Evolutionary conservation across 2,888 invertebrate species (phyloP), one percentile per base, ranked within the genome.

Genomic region (Parnassius smintheus): DNA sequence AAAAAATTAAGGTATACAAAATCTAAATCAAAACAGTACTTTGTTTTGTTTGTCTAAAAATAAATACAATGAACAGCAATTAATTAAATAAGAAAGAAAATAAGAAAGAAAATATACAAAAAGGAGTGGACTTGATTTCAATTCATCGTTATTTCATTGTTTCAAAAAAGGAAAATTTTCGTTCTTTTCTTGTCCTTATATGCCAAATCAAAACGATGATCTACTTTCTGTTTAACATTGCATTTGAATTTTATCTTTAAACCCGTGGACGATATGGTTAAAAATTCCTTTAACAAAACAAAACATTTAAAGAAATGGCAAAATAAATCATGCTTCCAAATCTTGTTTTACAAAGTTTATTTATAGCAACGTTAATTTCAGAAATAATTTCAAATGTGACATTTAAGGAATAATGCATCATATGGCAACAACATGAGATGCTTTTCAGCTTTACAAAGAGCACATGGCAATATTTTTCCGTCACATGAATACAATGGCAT

Each of bases 111-210:
- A 25, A 25, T 63, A 59, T 18, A 56, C 59, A 13, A 52, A 45
- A 59, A 51, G 12, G 12, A 52, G 25, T 25, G 25, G 25, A 18
- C 46, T 8, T 45, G 42, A 42, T 63, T 64, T 59, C 64, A 49
- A 50, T 58, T 61, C 50, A 57, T 56, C 55, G 71, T 75, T 72
- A 58, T 59, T 62, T 72, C 64, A 78, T 78, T 81, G 78, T 80
- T 75, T 74, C 65, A 66, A 61, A 74, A 58, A 71, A 71, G 70
- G 62, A 76, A 74, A 78, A 70, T 66, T 70, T 72, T 63, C 65
- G 81, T 79, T 79, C 79, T 63, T 57, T 72, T 78, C 81, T 79
- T 80, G 78, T 74, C 68, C 67, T 53, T 69, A 66, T 69, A 66
- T 25, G 51, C 56, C 62, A 67, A 81, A 82, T 80, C 75, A 75